Conservation (phyloP, 1,140 invertebrate species). For the Drosophila pectinifera region DNA sequence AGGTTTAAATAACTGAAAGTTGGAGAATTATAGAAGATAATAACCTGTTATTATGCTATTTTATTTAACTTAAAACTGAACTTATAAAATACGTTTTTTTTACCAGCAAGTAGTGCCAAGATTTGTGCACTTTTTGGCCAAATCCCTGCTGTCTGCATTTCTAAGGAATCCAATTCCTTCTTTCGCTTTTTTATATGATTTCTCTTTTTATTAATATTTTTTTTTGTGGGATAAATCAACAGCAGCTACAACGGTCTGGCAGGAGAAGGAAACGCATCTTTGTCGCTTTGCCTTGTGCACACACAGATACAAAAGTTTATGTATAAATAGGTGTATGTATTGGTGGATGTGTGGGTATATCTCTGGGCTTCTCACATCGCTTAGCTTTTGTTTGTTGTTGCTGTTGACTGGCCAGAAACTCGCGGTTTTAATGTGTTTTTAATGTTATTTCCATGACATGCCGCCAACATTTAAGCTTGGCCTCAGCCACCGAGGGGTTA, state of each 20-base stretch:
- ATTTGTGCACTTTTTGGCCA: not conserved
- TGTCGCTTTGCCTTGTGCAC: conserved; percentile 39
- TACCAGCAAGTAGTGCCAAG: not conserved
- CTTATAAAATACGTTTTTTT: no score
- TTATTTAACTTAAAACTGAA: no score
- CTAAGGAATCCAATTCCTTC: conserved; percentile 1
- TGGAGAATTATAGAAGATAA: no score
- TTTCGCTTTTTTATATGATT: not conserved
- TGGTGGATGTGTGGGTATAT: conserved; percentile 17
- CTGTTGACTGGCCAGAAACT: conserved; percentile 72
- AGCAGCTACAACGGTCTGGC: conserved; percentile 22
- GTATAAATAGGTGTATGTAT: not conserved
- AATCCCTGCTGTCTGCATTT: not conserved
- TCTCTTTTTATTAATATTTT: not conserved
- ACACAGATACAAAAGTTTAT: conserved; percentile 15
- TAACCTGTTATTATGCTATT: no score
- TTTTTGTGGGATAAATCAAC: conserved; percentile 22
- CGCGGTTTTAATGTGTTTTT: conserved; percentile 83
- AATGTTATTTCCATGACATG: conserved; percentile 83
- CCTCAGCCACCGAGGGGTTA: conserved; percentile 35
- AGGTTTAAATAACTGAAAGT: no score
- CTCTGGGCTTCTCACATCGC: conserved; percentile 73
- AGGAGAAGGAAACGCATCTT: conserved; percentile 44
- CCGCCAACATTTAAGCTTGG: conserved; percentile 80
- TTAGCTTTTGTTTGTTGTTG: conserved; percentile 70